A percentile compares a stretch with the other conserved stretches of the same genome.
phyloP scores from a whole-genome alignment of 1,140 invertebrate genomes.

The Hetaerina americana region DNA sequence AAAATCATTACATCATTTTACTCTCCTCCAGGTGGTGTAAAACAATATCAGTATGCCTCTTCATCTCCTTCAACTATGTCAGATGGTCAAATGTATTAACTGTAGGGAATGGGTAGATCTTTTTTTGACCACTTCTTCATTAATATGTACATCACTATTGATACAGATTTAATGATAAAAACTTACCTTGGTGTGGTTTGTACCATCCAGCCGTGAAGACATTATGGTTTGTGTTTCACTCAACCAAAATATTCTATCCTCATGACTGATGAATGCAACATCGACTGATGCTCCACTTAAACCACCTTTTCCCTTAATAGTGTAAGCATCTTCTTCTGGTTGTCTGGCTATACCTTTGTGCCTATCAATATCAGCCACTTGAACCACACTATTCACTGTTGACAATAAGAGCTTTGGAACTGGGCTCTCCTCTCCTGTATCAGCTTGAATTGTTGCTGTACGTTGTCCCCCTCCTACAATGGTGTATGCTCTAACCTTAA shows the following conservation, averaged over 20 bases:
- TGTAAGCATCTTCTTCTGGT: constrained; percentile 37
- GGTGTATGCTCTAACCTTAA: constrained; percentile 62
- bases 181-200: constrained; percentile 36
- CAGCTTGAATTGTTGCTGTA: constrained; percentile 43
- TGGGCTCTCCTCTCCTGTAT: constrained; percentile 52
- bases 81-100: too few species aligned
- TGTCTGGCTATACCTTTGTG: constrained; percentile 22
- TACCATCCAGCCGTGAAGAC: constrained; percentile 40
- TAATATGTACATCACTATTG: not conserved
- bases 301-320: not conserved
- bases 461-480: constrained; percentile 54
- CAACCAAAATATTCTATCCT: constrained; percentile 69
- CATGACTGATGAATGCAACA: constrained; percentile 30
- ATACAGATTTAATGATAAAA: not conserved
- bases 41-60: too few species aligned
- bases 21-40: too few species aligned
- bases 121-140: not conserved
- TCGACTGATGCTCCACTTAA: constrained; percentile 12
- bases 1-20: too few species aligned
- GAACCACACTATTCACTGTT: constrained; percentile 26
- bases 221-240: constrained; percentile 67
- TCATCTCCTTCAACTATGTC: too few species aligned
- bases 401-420: constrained; percentile 65
- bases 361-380: not conserved
- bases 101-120: too few species aligned